Evolutionary conservation across 2,888 invertebrate genomes (phyloP), one percentile per base, ranked within the genome.

Genomic region (Sarcophaga variegata): DNA sequence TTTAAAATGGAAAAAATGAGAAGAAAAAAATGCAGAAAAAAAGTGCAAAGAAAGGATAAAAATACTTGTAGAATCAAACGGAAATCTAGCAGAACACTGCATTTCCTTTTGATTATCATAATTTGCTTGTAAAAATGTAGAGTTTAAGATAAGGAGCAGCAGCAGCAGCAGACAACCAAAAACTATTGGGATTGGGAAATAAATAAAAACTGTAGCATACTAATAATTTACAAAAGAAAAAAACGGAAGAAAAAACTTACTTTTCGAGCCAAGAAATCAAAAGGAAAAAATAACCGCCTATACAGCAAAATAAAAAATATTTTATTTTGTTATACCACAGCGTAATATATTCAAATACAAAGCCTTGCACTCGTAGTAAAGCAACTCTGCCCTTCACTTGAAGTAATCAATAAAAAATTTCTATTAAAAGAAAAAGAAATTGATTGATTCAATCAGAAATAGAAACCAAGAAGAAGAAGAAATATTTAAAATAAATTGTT

Each of bases 81-180:
- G 81, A 81, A 76, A 81, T 81, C 75, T 81, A 76, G 70, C 81
- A 81, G 69, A 81, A 76, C 70, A 81, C 81, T 76, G 81, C 81
- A 81, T 81, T 81, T 81, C 81, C 81, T 81, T 81, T 81, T 81
- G 81, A 81, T 81, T 81, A 81, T 76, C 75, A 81, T 81, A 81
- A 81, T 81, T 81, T 76, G 81, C 69, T 63, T 70, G 75, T 75
- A 63, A 62, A 37, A 75, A 62, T 25, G 75, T 70, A 76, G 59
- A 37, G 59, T 47, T 69, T 66, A 49, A 37, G 79, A 63, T 22
- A 14, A 79, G 64, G 6, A 49, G 37, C 47, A 66, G 59, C 37
- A 59, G 14, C 59, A 77, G 22, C 70, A 64, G 63, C 17, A 49
- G 12, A n/a, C 59, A 45, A 69, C 22, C 22, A 69, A 64, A 64